Base-by-base conservation (phyloP, 2,888 invertebrate species). In the Acronicta psi region DNA sequence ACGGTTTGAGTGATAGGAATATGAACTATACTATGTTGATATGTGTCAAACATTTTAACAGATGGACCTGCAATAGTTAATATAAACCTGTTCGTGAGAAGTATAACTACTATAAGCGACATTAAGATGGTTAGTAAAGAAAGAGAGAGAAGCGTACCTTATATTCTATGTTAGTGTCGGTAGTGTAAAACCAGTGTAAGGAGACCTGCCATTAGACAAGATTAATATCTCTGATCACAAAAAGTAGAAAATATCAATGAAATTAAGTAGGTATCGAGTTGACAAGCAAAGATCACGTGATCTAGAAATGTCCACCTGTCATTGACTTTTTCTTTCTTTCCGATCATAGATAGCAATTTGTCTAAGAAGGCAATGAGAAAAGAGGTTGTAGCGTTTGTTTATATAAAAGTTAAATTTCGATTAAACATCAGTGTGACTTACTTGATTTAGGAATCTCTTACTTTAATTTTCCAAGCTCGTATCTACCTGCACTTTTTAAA, bases 101-200 rank as follows among this genome's bases (percentile, higher is more conserved):
- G 97, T 97, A 98, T 99, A 91, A 98, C 98, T 92, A 98, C 98
- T 91, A 99, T 99, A 95, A 99, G 98, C 96, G 99, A 99, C 96
- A 98, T 98, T 95, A 98, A 98, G 96, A 99, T 99, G 99, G 99
- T 99, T 97, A 98, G 98, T 98, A 91, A 72, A 13, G 34, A 52
- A 20, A 43, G 20, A 40, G 36, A 53, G 36, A 54, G 11, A 59
- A 34, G 37, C 18, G 18, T 54, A 40, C 23, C 0, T 1, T 7
- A 8, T 40, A 8, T 46, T 55, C 47, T 62, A 50, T 65, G 63
- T 77, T 73, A 59, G 70, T 59, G 56, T 66, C 52, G 53, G 59
- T 54, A 57, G 59, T 59, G 50, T 63, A 47, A 44, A 31, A 34
- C 40, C 46, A 53, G 42, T 51, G 37, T 14, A 38, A 45, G 45